These are phyloP conservation scores for Holotrichia oblita DNA, from an alignment of 1,140 invertebrate species.

Conservation along the genomic window DNA sequence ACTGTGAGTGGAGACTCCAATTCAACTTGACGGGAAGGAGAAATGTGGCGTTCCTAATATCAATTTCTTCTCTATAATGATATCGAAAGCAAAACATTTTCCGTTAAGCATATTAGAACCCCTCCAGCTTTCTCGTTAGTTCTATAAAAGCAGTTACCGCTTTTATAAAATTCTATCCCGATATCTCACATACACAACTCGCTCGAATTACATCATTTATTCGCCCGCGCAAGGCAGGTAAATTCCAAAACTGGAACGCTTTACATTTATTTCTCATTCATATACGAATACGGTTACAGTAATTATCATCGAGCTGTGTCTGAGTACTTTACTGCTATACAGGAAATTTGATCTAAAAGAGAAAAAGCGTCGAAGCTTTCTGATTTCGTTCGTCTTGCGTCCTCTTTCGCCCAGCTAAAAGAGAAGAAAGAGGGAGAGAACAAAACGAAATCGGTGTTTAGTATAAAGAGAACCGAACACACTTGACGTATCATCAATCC, in stretches of 20 bases:
- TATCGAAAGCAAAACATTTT: no score
- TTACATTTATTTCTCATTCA: not conserved
- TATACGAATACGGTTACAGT: not conserved
- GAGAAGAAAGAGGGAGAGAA: no score
- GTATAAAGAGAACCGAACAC: not conserved
- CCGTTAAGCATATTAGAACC: no score
- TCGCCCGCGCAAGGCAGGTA: not conserved
- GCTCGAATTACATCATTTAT: not conserved
- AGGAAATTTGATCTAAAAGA: not conserved
- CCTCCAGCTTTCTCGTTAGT: no score
- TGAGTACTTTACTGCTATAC: not conserved
- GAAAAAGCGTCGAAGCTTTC: not conserved
- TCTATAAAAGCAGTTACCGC: no score
- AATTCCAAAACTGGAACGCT: not conserved
- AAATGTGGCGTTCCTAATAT: no score
- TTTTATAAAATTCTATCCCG: no score
- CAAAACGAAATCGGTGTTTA: not conserved
- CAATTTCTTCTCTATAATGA: no score
- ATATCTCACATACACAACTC: not conserved
- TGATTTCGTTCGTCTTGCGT: not conserved
- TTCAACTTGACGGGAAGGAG: no score
- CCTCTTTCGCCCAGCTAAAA: not conserved
- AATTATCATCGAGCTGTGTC: not conserved
- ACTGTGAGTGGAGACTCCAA: no score
- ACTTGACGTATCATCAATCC: conserved; percentile 16